These are phyloP conservation scores for Oncorhynchus kisutch DNA, from an alignment of 2,113 vertebrate genomes.

Conservation along the genomic window DNA sequence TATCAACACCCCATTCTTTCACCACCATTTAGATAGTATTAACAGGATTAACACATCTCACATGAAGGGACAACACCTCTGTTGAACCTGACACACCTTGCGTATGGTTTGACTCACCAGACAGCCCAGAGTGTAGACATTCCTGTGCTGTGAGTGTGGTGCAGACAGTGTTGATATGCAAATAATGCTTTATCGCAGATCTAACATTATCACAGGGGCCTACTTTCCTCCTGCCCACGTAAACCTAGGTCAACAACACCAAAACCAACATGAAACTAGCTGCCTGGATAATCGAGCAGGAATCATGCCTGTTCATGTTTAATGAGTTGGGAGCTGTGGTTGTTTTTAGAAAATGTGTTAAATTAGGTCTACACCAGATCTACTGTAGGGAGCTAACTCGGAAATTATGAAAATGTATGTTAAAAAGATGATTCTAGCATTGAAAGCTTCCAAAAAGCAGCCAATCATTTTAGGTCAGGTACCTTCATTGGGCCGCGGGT, in stretches of 20 bases:
- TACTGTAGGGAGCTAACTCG: no score
- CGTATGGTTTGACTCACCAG: background rate
- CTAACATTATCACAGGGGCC: background rate
- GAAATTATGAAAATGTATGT: no score
- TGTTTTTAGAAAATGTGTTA: constrained; percentile 10
- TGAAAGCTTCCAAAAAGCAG: no score
- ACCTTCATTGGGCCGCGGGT: no score
- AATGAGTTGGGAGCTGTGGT: constrained; percentile 45
- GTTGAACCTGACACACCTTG: constrained; percentile 18
- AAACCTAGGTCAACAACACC: constrained; percentile 19
- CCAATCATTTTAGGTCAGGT: no score
- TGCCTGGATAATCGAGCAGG: background rate
- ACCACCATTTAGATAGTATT: no score
- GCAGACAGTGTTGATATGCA: background rate
- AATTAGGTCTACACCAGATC: no score
- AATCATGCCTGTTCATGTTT: constrained; percentile 39
- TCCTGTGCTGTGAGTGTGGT: background rate
- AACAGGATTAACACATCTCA: no score
- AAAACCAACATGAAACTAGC: constrained; percentile 52
- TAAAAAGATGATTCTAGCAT: no score
- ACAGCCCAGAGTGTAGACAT: background rate
- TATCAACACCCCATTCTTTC: no score
- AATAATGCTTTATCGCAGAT: background rate
- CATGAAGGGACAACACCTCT: no score
- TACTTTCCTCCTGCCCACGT: background rate